phyloP scores from a whole-genome alignment of 1,140 invertebrate species.

The Aphelinus atriplicis region DNA sequence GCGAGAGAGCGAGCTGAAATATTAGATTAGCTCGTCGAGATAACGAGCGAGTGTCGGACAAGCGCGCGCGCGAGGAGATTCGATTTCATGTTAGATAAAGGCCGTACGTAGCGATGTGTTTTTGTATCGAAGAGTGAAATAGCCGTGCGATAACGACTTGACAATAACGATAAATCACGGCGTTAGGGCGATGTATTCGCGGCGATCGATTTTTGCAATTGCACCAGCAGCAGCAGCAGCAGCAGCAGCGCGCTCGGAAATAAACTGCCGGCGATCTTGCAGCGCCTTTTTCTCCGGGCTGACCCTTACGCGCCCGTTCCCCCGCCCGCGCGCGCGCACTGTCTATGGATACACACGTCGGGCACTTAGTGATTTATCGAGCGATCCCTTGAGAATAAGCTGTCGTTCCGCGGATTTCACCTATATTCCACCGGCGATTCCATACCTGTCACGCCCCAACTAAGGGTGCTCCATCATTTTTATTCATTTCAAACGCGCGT shows the following conservation, averaged over 20 bases:
- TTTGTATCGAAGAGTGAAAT: constrained; percentile 24
- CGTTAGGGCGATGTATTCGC: constrained; percentile 44
- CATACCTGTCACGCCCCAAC: too few relatives aligned
- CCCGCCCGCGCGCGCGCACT: neutral
- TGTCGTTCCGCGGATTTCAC: constrained; percentile 24
- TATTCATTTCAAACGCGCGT: too few relatives aligned
- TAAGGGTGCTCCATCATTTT: too few relatives aligned
- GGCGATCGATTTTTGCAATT: constrained; percentile 38
- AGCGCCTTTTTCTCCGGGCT: neutral
- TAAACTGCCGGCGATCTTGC: constrained; percentile 46
- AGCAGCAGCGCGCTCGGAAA: constrained; percentile 38
- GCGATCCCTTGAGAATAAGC: constrained; percentile 35
- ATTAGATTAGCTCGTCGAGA: too few relatives aligned
- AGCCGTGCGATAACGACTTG: constrained; percentile 37
- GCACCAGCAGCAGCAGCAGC: neutral
- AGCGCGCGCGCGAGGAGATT: constrained; percentile 7
- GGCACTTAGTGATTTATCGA: too few relatives aligned
- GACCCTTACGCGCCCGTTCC: neutral
- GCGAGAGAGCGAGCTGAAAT: too few relatives aligned
- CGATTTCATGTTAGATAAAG: constrained; percentile 30
- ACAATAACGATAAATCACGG: constrained; percentile 54
- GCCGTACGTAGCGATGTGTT: constrained; percentile 10
- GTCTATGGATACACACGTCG: too few relatives aligned
- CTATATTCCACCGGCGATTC: too few relatives aligned
- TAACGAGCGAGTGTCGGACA: too few relatives aligned